These are phyloP conservation scores for Poeciliopsis prolifica DNA, from an alignment of 2,113 vertebrate species.

Conservation along the genomic window DNA sequence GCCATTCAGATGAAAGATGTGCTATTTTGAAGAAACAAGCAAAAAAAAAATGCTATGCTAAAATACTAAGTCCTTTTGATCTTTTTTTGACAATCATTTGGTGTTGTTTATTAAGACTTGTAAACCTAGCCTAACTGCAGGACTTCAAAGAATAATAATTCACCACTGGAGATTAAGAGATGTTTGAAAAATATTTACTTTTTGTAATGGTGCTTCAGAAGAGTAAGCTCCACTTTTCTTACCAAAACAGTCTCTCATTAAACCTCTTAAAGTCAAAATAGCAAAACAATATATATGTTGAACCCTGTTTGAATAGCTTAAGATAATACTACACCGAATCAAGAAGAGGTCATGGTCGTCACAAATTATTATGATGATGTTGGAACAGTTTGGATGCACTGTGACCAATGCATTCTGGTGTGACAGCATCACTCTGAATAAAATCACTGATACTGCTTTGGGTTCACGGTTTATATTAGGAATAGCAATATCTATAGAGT, in stretches of 20 bases:
- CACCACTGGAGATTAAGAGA: too few relatives aligned
- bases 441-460: neutral
- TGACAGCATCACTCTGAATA: neutral
- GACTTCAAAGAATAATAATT: neutral
- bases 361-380: neutral
- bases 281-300: neutral
- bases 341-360: neutral
- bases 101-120: neutral
- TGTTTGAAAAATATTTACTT: neutral
- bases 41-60: neutral
- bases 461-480: neutral
- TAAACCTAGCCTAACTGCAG: neutral
- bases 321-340: neutral
- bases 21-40: neutral
- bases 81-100: neutral
- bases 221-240: too few relatives aligned
- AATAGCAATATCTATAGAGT: neutral
- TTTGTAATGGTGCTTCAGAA: neutral
- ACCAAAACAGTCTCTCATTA: neutral
- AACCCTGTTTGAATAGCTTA: neutral
- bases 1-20: neutral
- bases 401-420: constrained; percentile 1
- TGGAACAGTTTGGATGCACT: neutral
- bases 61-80: neutral
- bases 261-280: neutral